Evolutionary conservation across 2,797 vertebrate species (phyloP), one percentile per base, ranked within the genome.

Genomic region (Chromobotia macracanthus): DNA sequence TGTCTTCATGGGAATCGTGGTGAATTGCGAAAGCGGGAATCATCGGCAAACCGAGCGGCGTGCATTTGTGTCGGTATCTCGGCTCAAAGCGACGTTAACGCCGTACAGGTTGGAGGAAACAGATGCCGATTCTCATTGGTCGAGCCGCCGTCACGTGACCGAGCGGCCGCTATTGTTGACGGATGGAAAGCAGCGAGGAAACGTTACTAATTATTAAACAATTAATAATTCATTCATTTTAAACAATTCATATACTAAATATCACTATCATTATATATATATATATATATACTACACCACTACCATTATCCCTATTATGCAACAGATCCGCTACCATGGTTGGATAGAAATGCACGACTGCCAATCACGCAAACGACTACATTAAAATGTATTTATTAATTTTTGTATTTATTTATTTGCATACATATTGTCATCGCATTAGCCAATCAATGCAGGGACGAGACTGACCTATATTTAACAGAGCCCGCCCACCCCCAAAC

Each of bases 31-130:
- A 21, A 46, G 10, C 31, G 12, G 19, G 73, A 21, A 16, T 53
- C 66, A 35, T 18, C 48, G 9, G 48, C 55, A 41, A 13, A 44
- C 31, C 23, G 3, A 15, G 72, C 41, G 16, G 53, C 35, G 23
- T 63, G 73, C 66, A 65, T 75, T 75, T 51, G 75, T 61, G 51
- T 80, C 70, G 21, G 31, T 61, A 50, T 65, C 75, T 19, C 58
- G 28, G 51, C 16, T 41, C 21, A 75, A 63, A 2, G 23, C 46
- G 65, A 72, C 48, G 79, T 75, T 84, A 51, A 72, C 21, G 69
- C 63, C 63, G 65, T 68, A 80, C 83, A 80, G 76, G 72, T 79
- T 82, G 83, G 21, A 41, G 67, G 53, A 55, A 72, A 48, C 19
- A 66, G 66, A 61, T 60, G 38, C 60, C 3, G 21, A 31, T 10